phyloP scores from a whole-genome alignment of 2,888 invertebrate species.

The Drosophila anceps region DNA sequence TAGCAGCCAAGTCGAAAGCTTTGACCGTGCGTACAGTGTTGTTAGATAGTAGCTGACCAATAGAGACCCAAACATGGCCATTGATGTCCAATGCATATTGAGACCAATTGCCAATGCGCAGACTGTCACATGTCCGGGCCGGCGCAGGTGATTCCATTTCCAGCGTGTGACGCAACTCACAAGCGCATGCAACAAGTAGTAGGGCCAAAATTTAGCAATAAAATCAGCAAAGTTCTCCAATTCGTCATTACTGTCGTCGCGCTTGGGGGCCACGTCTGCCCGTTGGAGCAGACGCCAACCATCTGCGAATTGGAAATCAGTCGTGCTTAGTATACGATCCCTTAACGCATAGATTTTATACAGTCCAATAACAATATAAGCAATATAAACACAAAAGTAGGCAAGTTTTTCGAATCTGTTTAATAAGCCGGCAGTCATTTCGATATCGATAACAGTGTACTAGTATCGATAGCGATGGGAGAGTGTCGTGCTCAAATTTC shows the following conservation, averaged over 20 bases:
- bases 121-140: conserved; percentile 65
- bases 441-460: conserved; percentile 31
- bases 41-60: conserved; percentile 75
- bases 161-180: conserved; percentile 59
- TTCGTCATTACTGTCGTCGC: conserved; percentile 84
- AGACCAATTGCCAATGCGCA: conserved; percentile 69
- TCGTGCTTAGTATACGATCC: conserved; percentile 66
- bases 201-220: conserved; percentile 74
- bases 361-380: conserved; percentile 81
- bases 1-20: conserved; percentile 73
- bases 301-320: conserved; percentile 70
- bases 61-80: conserved; percentile 58
- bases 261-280: conserved; percentile 41
- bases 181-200: conserved; percentile 81
- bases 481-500: conserved; percentile 13
- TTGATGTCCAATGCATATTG: conserved; percentile 64
- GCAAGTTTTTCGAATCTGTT: conserved; percentile 73
- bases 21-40: conserved; percentile 56
- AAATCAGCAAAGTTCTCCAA: conserved; percentile 82
- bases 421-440: conserved; percentile 54
- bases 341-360: conserved; percentile 72
- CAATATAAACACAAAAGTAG: conserved; percentile 82
- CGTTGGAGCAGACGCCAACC: conserved; percentile 81
- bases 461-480: conserved; percentile 30
- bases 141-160: conserved; percentile 57